phyloP scores from a whole-genome alignment of 2,797 vertebrate species.

The Bradypodion pumilum region DNA sequence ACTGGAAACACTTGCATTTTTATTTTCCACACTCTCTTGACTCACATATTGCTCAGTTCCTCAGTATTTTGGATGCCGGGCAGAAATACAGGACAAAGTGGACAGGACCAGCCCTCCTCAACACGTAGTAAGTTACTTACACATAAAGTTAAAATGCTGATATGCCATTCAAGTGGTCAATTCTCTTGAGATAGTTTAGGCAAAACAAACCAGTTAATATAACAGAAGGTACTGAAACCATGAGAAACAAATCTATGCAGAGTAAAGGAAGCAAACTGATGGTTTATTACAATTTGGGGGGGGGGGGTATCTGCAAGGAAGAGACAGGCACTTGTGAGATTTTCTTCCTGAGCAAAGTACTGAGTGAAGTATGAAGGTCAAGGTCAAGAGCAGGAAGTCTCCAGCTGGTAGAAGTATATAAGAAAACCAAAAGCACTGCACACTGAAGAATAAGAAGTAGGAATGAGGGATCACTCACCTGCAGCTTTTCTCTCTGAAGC shows the following conservation, averaged over 20 bases:
- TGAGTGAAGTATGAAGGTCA: slow-evolving; percentile 54
- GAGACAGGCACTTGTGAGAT: not conserved
- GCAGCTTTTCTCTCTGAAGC: slow-evolving; percentile 59
- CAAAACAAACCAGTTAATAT: too few relatives aligned
- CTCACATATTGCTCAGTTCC: not conserved
- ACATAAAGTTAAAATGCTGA: too few relatives aligned
- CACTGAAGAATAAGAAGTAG: slow-evolving; percentile 56
- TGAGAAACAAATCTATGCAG: too few relatives aligned
- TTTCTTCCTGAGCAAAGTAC: slow-evolving; percentile 44
- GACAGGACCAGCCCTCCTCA: too few relatives aligned
- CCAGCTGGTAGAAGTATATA: slow-evolving; percentile 52
- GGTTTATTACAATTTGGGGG: too few relatives aligned
- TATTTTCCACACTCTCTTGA: not conserved
- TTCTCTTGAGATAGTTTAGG: too few relatives aligned
- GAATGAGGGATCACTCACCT: slow-evolving; percentile 57
- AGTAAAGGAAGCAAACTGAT: too few relatives aligned
- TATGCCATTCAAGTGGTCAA: too few relatives aligned
- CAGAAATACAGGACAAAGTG: not conserved
- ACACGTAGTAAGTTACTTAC: too few relatives aligned
- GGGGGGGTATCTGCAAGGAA: not conserved
- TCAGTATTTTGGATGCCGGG: not conserved
- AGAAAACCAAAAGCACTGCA: slow-evolving; percentile 52
- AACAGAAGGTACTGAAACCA: too few relatives aligned
- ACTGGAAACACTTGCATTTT: not conserved
- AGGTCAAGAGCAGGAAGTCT: slow-evolving; percentile 63